Conservation (phyloP, 2,888 invertebrate genomes). For the Latrodectus hesperus region DNA sequence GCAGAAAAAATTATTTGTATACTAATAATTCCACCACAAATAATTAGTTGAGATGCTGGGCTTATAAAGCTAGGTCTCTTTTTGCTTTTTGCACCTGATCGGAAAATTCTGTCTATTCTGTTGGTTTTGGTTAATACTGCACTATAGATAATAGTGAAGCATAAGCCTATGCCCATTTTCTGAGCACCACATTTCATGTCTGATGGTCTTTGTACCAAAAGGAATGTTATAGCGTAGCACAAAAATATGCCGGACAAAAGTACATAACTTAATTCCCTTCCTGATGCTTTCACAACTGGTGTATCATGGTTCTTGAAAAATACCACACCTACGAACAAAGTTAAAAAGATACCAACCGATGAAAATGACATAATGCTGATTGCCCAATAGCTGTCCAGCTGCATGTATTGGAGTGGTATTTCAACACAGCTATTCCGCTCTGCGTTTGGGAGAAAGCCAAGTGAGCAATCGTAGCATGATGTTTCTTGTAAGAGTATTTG, state of each 20-base stretch:
- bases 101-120: slow-evolving; percentile 71
- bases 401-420: slow-evolving; percentile 79
- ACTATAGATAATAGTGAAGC: slow-evolving; percentile 76
- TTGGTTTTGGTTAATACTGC: slow-evolving; percentile 77
- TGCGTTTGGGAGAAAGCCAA: slow-evolving; percentile 86
- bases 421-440: slow-evolving; percentile 79
- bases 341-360: slow-evolving; percentile 74
- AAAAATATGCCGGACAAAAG: slow-evolving; percentile 75
- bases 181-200: slow-evolving; percentile 75
- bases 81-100: slow-evolving; percentile 75
- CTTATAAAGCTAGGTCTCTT: slow-evolving; percentile 76
- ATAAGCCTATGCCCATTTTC: slow-evolving; percentile 75
- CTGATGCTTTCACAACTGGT: slow-evolving; percentile 76
- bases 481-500: slow-evolving; percentile 88
- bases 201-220: slow-evolving; percentile 75
- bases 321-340: slow-evolving; percentile 74
- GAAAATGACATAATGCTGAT: slow-evolving; percentile 89
- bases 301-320: slow-evolving; percentile 75
- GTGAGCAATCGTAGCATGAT: slow-evolving; percentile 86
- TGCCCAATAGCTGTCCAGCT: slow-evolving; percentile 85
- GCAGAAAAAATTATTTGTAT: slow-evolving; percentile 83
- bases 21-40: slow-evolving; percentile 75
- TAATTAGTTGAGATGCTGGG: slow-evolving; percentile 76
- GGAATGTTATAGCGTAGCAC: slow-evolving; percentile 75
- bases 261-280: slow-evolving; percentile 76